Conservation (phyloP, 2,113 vertebrate species). For the Mesoclemmys tuberculata region DNA sequence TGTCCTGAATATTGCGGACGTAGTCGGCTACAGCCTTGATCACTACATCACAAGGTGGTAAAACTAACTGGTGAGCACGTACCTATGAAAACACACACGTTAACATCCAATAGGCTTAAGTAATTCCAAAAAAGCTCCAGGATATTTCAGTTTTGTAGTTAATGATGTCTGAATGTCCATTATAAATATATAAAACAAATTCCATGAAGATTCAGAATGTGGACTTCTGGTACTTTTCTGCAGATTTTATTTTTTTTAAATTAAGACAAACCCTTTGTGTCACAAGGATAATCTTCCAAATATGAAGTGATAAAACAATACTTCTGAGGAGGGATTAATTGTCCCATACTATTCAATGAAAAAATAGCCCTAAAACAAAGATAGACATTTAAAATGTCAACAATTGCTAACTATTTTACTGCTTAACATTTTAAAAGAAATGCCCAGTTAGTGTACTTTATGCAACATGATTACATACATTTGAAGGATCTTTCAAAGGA, state of each 20-base stretch:
- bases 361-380: not conserved
- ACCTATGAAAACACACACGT: conserved; percentile 80
- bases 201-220: not conserved
- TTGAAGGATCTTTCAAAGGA: not conserved
- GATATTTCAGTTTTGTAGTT: not conserved
- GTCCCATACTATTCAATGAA: not conserved
- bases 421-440: not conserved
- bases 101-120: not conserved
- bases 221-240: not conserved
- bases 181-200: fast-evolving
- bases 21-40: conserved; percentile 96
- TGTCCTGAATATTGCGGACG: conserved; percentile 90
- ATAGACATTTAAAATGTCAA: not conserved
- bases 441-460: not conserved
- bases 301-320: not conserved
- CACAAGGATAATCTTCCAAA: not conserved
- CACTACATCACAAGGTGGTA: conserved; percentile 95
- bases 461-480: not conserved
- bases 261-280: not conserved
- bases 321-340: not conserved
- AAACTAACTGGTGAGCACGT: conserved; percentile 95
- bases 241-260: not conserved
- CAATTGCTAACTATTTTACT: not conserved
- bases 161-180: fast-evolving
- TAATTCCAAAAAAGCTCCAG: not conserved